phyloP scores from a whole-genome alignment of 37 sponge, comb jelly and placozoan genomes.

The Amphimedon queenslandica region DNA sequence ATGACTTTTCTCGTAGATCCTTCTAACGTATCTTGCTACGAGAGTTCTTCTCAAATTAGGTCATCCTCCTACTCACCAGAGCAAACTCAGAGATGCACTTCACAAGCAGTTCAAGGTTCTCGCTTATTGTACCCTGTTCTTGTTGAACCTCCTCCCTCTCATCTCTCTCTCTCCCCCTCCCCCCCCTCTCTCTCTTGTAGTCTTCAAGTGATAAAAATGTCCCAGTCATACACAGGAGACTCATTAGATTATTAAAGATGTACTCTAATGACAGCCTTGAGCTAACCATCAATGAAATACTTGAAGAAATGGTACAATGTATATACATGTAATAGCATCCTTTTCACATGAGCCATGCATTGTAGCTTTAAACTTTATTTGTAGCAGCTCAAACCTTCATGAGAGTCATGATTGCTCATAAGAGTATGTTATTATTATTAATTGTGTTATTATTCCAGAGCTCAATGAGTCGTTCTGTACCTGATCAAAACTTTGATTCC shows the following conservation, averaged over 20 bases:
- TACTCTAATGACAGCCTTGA: not conserved
- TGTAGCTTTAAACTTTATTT: no score
- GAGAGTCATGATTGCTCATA: not conserved
- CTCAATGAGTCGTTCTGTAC: not conserved
- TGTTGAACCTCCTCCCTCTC: not conserved
- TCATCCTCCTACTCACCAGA: not conserved
- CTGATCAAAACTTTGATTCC: slow-evolving; percentile 9
- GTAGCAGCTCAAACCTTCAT: no score
- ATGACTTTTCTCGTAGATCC: not conserved
- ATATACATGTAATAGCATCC: not conserved
- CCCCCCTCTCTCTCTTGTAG: slow-evolving; percentile 1
- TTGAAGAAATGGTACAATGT: slow-evolving; percentile 32
- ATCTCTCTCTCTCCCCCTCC: slow-evolving; percentile 6
- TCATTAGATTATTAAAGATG: slow-evolving; percentile 2
- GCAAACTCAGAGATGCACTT: not conserved
- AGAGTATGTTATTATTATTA: not conserved
- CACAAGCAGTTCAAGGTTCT: not conserved
- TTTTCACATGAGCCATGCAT: not conserved
- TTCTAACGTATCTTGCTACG: slow-evolving; percentile 15
- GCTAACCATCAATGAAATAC: slow-evolving; percentile 18
- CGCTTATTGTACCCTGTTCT: no score
- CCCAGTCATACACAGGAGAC: slow-evolving; percentile 5
- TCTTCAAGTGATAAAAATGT: not conserved
- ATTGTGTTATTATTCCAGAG: slow-evolving; percentile 14
- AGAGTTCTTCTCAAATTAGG: not conserved